Base-by-base conservation (phyloP, 2,888 invertebrate species). In the Clostera curtula region DNA sequence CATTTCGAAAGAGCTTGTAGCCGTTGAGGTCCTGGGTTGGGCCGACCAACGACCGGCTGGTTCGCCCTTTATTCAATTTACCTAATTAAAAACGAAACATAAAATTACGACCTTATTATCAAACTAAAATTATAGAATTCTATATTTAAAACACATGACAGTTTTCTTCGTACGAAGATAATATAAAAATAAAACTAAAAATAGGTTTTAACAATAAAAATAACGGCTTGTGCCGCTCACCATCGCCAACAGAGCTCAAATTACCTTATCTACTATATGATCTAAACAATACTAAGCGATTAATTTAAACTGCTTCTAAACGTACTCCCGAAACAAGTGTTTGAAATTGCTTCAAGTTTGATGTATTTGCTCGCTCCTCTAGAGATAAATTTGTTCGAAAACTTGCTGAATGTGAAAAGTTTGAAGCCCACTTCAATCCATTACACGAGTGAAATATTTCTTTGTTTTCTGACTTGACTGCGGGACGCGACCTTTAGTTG, bases 391-490 rank as follows among this genome's bases (percentile, higher is more conserved):
- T 82, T 77, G 77, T 77, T 79, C 71, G 62, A 64, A 74, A 82
- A 80, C 72, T 82, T 74, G 68, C 64, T 73, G 76, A 82, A 82
- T 82, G 82, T 72, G 77, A 76, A 83, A 83, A 82, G 71, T 83
- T 83, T 73, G 68, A 66, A 77, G 75, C 75, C 75, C 71, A 79
- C 80, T 83, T 79, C 83, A 80, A 82, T 83, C 82, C 79, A 83
- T 83, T 82, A 82, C 76, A 72, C 71, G 72, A 75, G 71, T 82
- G 75, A 83, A 79, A 83, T 83, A 80, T 82, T 80, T 80, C 77
- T 82, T 82, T 83, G 82, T 82, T 82, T 80, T 77, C 74, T 66
- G 71, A 57, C 68, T 73, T 56, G 57, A 56, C 57, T 56, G 59
- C 46, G 61, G 58, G 53, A 49, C 45, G 47, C 50, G 57, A 69